Base-by-base conservation (phyloP, 2,888 invertebrate genomes). In the Entomobrya proxima region DNA sequence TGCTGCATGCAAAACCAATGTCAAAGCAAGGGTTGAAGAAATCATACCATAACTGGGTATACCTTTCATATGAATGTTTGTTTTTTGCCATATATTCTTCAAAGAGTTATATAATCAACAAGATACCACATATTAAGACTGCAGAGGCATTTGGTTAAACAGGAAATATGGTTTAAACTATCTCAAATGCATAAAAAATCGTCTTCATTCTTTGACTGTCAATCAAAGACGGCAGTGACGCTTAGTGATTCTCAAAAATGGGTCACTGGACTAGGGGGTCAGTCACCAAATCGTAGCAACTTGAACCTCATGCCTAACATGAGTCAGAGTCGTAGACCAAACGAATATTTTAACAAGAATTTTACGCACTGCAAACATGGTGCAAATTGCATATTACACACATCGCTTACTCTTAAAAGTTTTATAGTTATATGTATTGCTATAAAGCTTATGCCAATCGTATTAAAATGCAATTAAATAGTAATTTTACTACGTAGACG, bases 231-330 rank as follows among this genome's bases (percentile, higher is more conserved):
- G 79, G 79, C 67, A 79, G 79, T 50, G 21, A 24, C 27, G 44
- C 61, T 78, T 50, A 11, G 64, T 37, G 35, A 18, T 11, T 44
- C 40, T 27, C 37, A 1, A 72, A 52, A 30, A 35, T 69, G 58
- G 80, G 80, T 81, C 80, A 81, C 58, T 32, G 72, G 80, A 81
- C 80, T 81, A 81, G 11, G 79, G 52, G 80, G 80, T 72, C 80
- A 72, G 58, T 81, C 80, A 81, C 6, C 21, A 72, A 30, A 40
- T 44, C 67, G 35, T 52, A 75, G 44, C 61, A 77, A 64, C 7
- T 13, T 37, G 55, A 50, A 15, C 72, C 11, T 55, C 47, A 40
- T 50, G 61, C 13, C n/a, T 21, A 9, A n/a, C n/a, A 13, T 21
- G 11, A 37, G 21, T 18, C 64, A 64, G 9, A 6, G 30, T 6